phyloP scores from a whole-genome alignment of 2,113 vertebrate species.

The Siniperca knerii region DNA sequence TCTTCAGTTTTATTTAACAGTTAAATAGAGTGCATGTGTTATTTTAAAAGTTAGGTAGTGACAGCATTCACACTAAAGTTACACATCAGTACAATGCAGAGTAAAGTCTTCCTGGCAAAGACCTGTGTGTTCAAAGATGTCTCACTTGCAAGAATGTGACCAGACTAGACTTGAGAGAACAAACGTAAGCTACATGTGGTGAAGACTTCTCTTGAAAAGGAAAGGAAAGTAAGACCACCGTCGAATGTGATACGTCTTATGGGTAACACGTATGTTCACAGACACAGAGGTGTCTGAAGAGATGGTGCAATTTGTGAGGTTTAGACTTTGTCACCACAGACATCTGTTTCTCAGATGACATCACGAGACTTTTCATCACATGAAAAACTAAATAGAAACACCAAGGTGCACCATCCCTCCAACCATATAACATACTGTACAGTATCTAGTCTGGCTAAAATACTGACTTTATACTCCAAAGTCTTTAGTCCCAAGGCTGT shows the following conservation, averaged over 20 bases:
- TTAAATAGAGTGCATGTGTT: neutral
- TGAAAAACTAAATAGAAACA: too few relatives aligned
- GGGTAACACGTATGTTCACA: neutral
- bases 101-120: neutral
- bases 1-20: neutral
- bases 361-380: neutral
- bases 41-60: neutral
- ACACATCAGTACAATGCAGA: neutral
- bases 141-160: neutral
- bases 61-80: neutral
- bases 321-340: neutral
- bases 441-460: too few relatives aligned
- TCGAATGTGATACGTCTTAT: neutral
- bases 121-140: neutral
- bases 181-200: conserved; percentile 15
- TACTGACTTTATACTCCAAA: too few relatives aligned
- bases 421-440: too few relatives aligned
- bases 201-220: conserved; percentile 34
- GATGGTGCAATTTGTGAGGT: neutral
- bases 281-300: neutral
- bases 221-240: rapidly evolving
- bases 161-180: conserved; percentile 2
- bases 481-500: too few relatives aligned
- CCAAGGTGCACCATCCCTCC: too few relatives aligned
- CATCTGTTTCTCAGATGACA: neutral